Percentiles rank a stretch among this genome's conserved stretches.
Conservation (phyloP, 2,113 vertebrate genomes). For the Chloebia gouldiae region DNA sequence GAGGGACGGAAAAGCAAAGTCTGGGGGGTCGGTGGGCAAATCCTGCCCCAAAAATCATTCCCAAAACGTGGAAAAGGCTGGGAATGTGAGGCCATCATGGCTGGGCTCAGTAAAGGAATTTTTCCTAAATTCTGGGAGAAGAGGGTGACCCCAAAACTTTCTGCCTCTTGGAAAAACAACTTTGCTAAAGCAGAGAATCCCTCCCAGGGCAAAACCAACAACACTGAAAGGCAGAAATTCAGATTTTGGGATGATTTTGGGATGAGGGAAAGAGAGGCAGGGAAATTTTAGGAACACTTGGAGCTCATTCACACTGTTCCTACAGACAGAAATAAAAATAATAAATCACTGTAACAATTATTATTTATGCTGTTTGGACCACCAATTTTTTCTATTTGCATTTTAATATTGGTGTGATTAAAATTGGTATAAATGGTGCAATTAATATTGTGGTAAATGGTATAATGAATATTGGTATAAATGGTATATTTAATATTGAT, state of each 20-base stretch:
- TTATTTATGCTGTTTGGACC: neutral
- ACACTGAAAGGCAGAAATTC: neutral
- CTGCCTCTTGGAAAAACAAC: neutral
- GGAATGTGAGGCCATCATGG: accelerated
- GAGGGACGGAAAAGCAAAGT: neutral
- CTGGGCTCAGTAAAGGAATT: neutral
- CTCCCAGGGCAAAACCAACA: neutral
- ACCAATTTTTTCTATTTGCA: neutral
- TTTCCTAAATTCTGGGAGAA: neutral
- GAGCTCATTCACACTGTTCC: neutral
- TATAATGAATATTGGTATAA: neutral
- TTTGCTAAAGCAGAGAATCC: neutral
- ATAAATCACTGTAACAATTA: neutral
- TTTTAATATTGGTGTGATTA: too few relatives aligned
- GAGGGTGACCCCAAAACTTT: accelerated
- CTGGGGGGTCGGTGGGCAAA: neutral
- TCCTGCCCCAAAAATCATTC: neutral
- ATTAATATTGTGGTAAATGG: too few relatives aligned
- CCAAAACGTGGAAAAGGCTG: neutral
- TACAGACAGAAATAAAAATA: neutral
- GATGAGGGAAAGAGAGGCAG: neutral
- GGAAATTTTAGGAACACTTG: neutral
- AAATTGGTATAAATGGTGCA: too few relatives aligned
- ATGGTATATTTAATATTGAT: neutral
- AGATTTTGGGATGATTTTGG: neutral